Evolutionary conservation across 1,140 invertebrate species (phyloP).

Genomic region (Drosophila pandora): DNA sequence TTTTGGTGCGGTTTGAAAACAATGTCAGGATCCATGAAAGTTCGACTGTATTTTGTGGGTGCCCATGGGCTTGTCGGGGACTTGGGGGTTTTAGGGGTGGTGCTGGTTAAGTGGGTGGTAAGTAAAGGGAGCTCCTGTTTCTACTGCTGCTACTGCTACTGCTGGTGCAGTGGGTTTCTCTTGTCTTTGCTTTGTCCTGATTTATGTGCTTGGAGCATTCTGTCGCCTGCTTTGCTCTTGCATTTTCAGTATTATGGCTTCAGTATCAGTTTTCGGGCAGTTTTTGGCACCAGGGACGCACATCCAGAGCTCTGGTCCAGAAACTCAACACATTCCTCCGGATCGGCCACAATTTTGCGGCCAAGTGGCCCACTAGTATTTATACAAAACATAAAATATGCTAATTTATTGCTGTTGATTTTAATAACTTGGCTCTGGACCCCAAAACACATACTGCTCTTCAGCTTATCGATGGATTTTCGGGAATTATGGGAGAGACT

Average conservation of each 20-base stretch:
- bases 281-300: constrained; percentile 20
- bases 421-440: constrained; percentile 68
- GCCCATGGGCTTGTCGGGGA: background rate
- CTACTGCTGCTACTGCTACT: constrained; percentile 4
- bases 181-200: constrained; percentile 70
- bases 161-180: constrained; percentile 32
- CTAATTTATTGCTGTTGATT: constrained; percentile 80
- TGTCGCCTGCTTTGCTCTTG: constrained; percentile 43
- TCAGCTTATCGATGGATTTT: constrained; percentile 37
- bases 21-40: background rate
- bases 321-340: constrained; percentile 16
- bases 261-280: constrained; percentile 23
- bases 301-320: constrained; percentile 1
- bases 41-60: constrained; percentile 30
- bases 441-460: constrained; percentile 62
- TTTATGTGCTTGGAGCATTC: constrained; percentile 67
- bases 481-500: constrained; percentile 6
- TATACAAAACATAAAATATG: constrained; percentile 71
- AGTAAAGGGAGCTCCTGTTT: background rate
- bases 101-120: background rate
- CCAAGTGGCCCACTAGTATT: constrained; percentile 19
- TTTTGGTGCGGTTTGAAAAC: background rate
- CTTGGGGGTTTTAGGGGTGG: background rate
- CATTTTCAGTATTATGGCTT: background rate
- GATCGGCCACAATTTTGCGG: background rate